Base-by-base conservation (phyloP, 1,140 invertebrate genomes). In the Chlorops oryzae region DNA sequence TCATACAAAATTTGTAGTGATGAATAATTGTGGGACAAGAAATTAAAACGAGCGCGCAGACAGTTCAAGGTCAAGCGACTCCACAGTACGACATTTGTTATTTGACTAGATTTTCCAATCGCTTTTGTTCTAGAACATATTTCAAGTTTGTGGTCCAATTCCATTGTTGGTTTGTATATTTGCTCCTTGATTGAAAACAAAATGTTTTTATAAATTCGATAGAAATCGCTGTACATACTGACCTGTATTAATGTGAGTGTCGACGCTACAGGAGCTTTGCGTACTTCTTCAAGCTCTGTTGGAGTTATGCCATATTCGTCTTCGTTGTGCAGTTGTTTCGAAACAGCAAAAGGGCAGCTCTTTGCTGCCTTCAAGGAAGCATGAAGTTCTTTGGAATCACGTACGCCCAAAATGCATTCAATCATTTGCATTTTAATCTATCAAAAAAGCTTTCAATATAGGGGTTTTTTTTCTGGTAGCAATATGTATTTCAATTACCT, bases 1-100 rank as follows among this genome's bases (percentile, higher is more conserved):
- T 34, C 50, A 45, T 69, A 69, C 23, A 68, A 69, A 3, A 53
- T 48, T 5, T 64, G 54, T n/a, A 69, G 28, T 43, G 64, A 56
- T 0, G 58, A 58, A 21, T 54, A 43, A 2, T 64, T 47, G 6
- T 62, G 41, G 37, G 56, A 58, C 0, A 69, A 51, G 9, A 59
- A 69, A 24, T 55, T 39, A 6, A 69, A 45, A 3, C 65, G 59
- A 1, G 65, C 65, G 59, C 61, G 57, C 0, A 69, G 51, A n/a
- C 54, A 59, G 5, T 65, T 65, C 7, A 65, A 32, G 6, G 54
- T 35, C 15, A 65, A 65, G 10, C 48, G 59, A 6, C 55, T 28
- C 47, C 57, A 58, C n/a, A n/a, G n/a, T n/a, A n/a, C n/a, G n/a
- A n/a, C n/a, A n/a, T n/a, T n/a, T n/a, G n/a, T n/a, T n/a, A n/a